Conservation (phyloP, 2,797 vertebrate species). For the Leptodactylus fallax region DNA sequence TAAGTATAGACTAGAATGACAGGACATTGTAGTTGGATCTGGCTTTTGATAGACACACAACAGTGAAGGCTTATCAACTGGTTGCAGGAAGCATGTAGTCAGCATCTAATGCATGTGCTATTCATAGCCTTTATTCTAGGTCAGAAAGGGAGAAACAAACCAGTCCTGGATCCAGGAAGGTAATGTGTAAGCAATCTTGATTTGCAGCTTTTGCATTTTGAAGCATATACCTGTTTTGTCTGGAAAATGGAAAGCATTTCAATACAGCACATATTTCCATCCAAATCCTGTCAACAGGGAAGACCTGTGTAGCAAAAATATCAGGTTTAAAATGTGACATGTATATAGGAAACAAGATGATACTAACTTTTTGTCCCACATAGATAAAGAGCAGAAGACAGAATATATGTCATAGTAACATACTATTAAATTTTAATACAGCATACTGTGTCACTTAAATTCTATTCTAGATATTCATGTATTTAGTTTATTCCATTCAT, state of each 20-base stretch:
- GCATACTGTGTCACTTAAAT: too few relatives aligned
- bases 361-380: neutral
- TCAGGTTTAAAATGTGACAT: too few relatives aligned
- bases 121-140: conserved; percentile 26
- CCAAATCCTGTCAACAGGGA: neutral
- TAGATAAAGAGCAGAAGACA: too few relatives aligned
- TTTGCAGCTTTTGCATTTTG: conserved; percentile 9
- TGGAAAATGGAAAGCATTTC: neutral
- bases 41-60: conserved; percentile 26
- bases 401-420: neutral
- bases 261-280: neutral
- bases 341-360: neutral
- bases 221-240: conserved; percentile 16
- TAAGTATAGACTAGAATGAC: conserved; percentile 15
- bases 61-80: conserved; percentile 16
- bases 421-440: neutral
- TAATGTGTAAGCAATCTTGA: conserved; percentile 23
- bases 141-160: conserved; percentile 12
- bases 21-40: conserved; percentile 7
- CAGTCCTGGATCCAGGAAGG: neutral
- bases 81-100: conserved; percentile 20
- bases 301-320: neutral
- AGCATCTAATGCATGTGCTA: conserved; percentile 26
- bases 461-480: too few relatives aligned
- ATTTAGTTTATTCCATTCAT: too few relatives aligned